Percentiles rank a stretch among this genome's conserved stretches.
Evolutionary conservation across 2,888 invertebrate genomes (phyloP).

Genomic region (Clunio marinus): DNA sequence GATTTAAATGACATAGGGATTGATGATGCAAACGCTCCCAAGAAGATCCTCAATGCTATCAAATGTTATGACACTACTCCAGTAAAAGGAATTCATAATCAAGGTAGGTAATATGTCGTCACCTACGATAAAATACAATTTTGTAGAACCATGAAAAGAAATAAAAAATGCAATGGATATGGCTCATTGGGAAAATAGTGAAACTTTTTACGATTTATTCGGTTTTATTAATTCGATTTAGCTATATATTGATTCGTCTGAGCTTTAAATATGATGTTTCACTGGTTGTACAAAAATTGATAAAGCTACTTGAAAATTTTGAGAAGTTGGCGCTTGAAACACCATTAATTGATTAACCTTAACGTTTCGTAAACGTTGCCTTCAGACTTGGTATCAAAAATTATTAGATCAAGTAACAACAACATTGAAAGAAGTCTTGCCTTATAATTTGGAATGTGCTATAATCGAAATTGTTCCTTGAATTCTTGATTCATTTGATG

Average conservation of each 20-base stretch:
- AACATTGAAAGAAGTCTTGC: slow-evolving; percentile 63
- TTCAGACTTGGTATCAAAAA: slow-evolving; percentile 78
- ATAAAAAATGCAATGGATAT: slow-evolving; percentile 67
- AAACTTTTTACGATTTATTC: slow-evolving; percentile 77
- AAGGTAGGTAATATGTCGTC: slow-evolving; percentile 8
- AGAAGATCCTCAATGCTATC: no score
- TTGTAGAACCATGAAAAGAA: slow-evolving; percentile 58
- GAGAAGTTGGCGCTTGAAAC: slow-evolving; percentile 71
- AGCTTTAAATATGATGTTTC: slow-evolving; percentile 62
- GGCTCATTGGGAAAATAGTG: slow-evolving; percentile 73
- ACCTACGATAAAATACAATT: slow-evolving; percentile 9
- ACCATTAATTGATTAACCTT: slow-evolving; percentile 87
- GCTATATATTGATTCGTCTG: slow-evolving; percentile 71
- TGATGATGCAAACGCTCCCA: no score
- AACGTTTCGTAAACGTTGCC: slow-evolving; percentile 94
- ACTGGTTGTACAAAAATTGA: slow-evolving; percentile 57
- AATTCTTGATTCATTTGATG: slow-evolving; percentile 86
- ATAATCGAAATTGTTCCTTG: slow-evolving; percentile 81
- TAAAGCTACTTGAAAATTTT: slow-evolving; percentile 66
- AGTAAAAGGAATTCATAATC: no score
- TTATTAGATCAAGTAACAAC: slow-evolving; percentile 61
- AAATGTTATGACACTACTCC: no score
- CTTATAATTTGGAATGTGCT: slow-evolving; percentile 60
- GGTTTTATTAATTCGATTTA: slow-evolving; percentile 86
- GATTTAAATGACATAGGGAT: no score